Conservation (phyloP, 2,113 vertebrate genomes). For the Cyprinodon variegatus region DNA sequence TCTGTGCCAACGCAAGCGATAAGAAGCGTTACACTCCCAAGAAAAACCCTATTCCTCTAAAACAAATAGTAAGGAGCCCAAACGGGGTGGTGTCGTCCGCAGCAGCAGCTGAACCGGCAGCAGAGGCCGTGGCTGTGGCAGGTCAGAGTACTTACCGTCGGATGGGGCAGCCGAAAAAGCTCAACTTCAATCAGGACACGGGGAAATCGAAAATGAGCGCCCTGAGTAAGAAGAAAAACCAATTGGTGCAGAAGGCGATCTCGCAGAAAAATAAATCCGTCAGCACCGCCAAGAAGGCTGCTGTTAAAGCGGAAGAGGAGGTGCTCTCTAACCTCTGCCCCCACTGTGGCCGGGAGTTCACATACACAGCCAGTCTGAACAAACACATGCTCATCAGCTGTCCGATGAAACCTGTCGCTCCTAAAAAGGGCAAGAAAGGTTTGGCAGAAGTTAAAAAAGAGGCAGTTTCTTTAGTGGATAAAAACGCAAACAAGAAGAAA, state of each 20-base stretch:
- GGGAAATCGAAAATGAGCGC: slow-evolving; percentile 89
- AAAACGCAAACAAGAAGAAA: slow-evolving; percentile 79
- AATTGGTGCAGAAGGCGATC: slow-evolving; percentile 95
- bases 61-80: slow-evolving; percentile 88
- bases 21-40: slow-evolving; percentile 98
- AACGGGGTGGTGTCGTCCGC: slow-evolving; percentile 80
- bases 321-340: slow-evolving; percentile 87
- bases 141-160: slow-evolving; percentile 87
- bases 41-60: slow-evolving; percentile 95
- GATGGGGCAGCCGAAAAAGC: slow-evolving; percentile 95
- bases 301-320: slow-evolving; percentile 72
- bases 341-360: slow-evolving; percentile 92
- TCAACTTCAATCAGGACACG: slow-evolving; percentile 90
- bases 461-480: slow-evolving; percentile 69
- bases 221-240: slow-evolving; percentile 93
- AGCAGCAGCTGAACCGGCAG: slow-evolving; percentile 47
- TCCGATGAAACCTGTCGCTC: slow-evolving; percentile 88
- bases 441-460: slow-evolving; percentile 81
- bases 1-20: slow-evolving; percentile 94
- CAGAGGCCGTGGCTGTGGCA: background rate
- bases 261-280: slow-evolving; percentile 90
- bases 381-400: slow-evolving; percentile 93
- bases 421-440: slow-evolving; percentile 83
- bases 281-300: slow-evolving; percentile 83
- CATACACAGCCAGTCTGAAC: slow-evolving; percentile 91